phyloP scores from a whole-genome alignment of 2,888 invertebrate species.

The Taphrorychus bicolor region DNA sequence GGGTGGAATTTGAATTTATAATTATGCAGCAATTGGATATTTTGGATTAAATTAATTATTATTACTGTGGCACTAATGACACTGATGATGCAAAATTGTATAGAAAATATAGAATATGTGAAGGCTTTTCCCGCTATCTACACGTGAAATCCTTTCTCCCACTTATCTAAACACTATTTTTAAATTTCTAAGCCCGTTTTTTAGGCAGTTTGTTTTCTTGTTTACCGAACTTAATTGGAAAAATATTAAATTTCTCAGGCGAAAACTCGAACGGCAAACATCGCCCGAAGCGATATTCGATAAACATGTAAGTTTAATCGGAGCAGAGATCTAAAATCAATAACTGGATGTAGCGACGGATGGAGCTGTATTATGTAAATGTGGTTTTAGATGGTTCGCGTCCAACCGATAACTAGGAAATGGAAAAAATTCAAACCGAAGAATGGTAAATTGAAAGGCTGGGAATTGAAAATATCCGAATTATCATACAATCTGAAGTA shows the following conservation, averaged over 20 bases:
- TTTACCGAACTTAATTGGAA: constrained; percentile 12
- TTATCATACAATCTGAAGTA: no score
- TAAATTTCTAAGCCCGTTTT: not conserved
- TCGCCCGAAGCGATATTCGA: not conserved
- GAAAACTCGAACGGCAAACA: constrained; percentile 4
- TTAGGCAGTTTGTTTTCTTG: not conserved
- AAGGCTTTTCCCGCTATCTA: no score
- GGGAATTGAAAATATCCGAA: no score
- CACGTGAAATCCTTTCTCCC: not conserved
- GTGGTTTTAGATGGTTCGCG: not conserved
- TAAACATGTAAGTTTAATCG: not conserved
- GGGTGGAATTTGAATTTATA: not conserved
- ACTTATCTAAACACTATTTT: not conserved
- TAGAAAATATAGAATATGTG: no score
- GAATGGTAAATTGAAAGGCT: no score
- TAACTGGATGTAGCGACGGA: not conserved
- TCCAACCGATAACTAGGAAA: not conserved
- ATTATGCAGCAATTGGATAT: not conserved
- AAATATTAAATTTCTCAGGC: constrained; percentile 7
- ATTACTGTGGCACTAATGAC: not conserved
- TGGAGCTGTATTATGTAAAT: not conserved
- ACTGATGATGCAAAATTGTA: not conserved
- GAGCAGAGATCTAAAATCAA: not conserved
- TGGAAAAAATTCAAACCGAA: not conserved
- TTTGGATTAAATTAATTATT: not conserved